Evolutionary conservation across 2,797 vertebrate genomes (phyloP).

Genomic region (Thripadectes ignobilis): DNA sequence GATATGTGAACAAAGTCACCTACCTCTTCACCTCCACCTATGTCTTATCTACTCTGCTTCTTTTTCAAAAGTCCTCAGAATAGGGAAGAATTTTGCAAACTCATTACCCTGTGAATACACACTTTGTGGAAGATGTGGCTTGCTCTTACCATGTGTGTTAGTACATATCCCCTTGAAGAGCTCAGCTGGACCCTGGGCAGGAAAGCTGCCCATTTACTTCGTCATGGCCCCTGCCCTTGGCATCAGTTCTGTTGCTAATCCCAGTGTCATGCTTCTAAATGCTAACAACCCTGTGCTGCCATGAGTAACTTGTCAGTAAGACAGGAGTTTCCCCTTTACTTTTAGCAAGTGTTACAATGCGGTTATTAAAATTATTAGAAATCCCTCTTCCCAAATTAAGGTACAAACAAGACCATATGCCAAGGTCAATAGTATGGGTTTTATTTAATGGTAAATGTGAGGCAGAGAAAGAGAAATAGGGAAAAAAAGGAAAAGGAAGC

Average conservation of each 20-base stretch:
- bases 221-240: neutral
- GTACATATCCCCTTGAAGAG: accelerated
- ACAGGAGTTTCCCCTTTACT: neutral
- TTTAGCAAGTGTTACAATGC: neutral
- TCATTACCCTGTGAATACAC: accelerated
- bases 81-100: neutral
- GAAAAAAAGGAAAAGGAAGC: too few relatives aligned
- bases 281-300: neutral
- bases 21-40: accelerated
- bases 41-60: neutral
- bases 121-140: neutral
- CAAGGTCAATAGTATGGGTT: too few relatives aligned
- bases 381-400: too few relatives aligned
- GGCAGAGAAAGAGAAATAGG: too few relatives aligned
- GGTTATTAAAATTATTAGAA: too few relatives aligned
- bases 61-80: neutral
- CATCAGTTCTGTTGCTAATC: neutral
- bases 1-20: neutral
- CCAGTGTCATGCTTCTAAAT: neutral
- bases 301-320: neutral
- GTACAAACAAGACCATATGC: too few relatives aligned
- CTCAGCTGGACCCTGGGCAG: neutral
- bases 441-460: too few relatives aligned
- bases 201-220: neutral
- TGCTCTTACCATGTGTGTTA: neutral